Conservation (phyloP, 2,113 vertebrate genomes). For the Sphaerodactylus townsendi region DNA sequence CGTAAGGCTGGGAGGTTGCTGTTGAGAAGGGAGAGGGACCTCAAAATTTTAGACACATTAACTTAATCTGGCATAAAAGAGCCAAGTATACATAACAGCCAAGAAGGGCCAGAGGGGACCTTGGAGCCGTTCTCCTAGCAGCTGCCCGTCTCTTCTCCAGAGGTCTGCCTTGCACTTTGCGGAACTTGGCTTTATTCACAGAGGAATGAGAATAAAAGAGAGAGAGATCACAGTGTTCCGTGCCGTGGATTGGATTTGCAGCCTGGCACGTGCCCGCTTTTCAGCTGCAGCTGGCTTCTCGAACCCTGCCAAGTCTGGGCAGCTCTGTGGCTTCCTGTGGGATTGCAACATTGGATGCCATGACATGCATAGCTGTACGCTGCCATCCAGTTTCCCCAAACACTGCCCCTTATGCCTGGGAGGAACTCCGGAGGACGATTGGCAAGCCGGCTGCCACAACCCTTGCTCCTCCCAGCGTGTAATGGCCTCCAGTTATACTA, state of each 20-base stretch:
- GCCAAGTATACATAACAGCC: not conserved
- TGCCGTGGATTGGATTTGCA: slow-evolving; percentile 1
- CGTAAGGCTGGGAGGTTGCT: not conserved
- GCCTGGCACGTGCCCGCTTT: slow-evolving; percentile 23
- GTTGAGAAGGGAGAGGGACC: not conserved
- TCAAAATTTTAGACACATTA: not conserved
- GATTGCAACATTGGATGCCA: not conserved
- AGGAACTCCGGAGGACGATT: not conserved
- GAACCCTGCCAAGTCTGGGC: slow-evolving; percentile 18
- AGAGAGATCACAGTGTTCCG: slow-evolving; percentile 10
- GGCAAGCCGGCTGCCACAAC: not conserved
- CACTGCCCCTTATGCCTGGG: slow-evolving; percentile 1
- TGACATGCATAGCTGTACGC: not conserved
- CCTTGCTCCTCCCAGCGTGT: not conserved
- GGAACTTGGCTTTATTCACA: slow-evolving; percentile 13
- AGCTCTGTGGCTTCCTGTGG: slow-evolving; percentile 6
- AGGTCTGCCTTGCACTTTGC: not conserved
- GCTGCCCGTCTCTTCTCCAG: slow-evolving; percentile 2
- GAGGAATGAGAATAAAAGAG: not conserved
- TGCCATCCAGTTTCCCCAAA: not conserved
- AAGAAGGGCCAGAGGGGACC: not conserved
- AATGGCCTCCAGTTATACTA: not conserved
- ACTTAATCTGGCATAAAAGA: not conserved
- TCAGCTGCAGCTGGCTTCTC: slow-evolving; percentile 20
- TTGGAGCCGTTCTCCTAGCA: not conserved